Conservation (phyloP, 2,113 vertebrate genomes). For the Rostratula benghalensis region DNA sequence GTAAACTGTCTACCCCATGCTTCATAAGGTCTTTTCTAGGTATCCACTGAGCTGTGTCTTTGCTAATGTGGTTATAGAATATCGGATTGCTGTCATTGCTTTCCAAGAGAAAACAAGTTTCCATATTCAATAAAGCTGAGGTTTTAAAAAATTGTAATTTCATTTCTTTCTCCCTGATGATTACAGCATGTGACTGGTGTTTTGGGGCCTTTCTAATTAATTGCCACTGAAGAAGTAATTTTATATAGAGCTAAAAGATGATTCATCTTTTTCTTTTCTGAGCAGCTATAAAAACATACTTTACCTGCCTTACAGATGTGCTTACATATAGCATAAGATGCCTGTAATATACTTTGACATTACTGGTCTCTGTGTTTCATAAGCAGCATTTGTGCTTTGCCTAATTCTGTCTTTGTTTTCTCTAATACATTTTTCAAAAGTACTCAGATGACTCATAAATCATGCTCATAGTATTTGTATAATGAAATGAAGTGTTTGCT, state of each 20-base stretch:
- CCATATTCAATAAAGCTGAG: neutral
- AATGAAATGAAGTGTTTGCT: neutral
- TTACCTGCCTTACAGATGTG: conserved; percentile 13
- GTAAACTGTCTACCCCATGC: neutral
- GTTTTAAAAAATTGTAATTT: neutral
- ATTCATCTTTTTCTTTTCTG: conserved; percentile 33
- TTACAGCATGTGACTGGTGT: neutral
- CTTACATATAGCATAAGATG: neutral
- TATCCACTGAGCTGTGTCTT: neutral
- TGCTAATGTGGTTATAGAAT: neutral
- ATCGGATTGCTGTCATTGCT: neutral
- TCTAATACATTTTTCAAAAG: neutral
- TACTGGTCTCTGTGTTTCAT: neutral
- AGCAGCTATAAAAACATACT: neutral
- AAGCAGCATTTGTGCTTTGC: neutral
- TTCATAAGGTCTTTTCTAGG: neutral
- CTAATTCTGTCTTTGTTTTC: conserved; percentile 1
- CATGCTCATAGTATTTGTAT: neutral
- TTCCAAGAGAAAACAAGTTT: neutral
- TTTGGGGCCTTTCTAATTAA: conserved; percentile 24
- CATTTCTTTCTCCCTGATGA: neutral
- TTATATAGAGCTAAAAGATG: neutral
- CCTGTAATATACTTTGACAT: neutral
- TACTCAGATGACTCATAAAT: neutral
- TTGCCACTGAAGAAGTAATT: conserved; percentile 24